A percentile compares a stretch with the other conserved stretches of the same genome.
Evolutionary conservation across 2,888 invertebrate genomes (phyloP).

Genomic region (Drosophila pseudotakahashii): DNA sequence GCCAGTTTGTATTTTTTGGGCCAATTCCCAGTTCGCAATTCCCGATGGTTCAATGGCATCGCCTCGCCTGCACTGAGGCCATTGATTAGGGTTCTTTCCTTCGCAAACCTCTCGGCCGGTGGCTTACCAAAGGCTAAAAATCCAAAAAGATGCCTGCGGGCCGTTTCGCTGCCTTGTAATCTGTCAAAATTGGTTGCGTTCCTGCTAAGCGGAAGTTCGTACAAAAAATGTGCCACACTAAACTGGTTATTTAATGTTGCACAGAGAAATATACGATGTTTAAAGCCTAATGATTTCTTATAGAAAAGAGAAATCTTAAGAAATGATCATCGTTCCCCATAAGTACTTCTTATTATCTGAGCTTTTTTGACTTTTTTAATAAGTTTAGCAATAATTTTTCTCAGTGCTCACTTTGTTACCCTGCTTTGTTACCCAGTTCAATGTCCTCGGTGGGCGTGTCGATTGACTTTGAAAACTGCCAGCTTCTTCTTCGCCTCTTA

Average conservation of each 20-base stretch:
- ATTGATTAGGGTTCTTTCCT: constrained; percentile 65
- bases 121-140: constrained; percentile 53
- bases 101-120: constrained; percentile 26
- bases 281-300: too few relatives aligned
- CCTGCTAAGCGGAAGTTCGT: constrained; percentile 66
- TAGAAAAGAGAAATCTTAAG: too few relatives aligned
- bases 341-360: too few relatives aligned
- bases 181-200: constrained; percentile 75
- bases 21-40: constrained; percentile 51
- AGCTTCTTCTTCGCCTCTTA: constrained; percentile 20
- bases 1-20: constrained; percentile 30
- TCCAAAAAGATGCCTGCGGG: constrained; percentile 21
- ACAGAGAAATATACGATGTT: too few relatives aligned
- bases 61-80: constrained; percentile 56
- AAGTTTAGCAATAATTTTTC: too few relatives aligned
- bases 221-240: constrained; percentile 60
- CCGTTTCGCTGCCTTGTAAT: constrained; percentile 70
- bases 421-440: constrained; percentile 50
- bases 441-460: constrained; percentile 59
- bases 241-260: constrained; percentile 69
- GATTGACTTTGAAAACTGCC: constrained; percentile 54
- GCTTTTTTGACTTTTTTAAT: too few relatives aligned
- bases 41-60: constrained; percentile 58
- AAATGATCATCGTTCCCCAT: too few relatives aligned
- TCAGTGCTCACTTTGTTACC: constrained; percentile 8